Evolutionary conservation across 2,113 vertebrate genomes (phyloP).

Genomic region (Anthoscopus minutus): DNA sequence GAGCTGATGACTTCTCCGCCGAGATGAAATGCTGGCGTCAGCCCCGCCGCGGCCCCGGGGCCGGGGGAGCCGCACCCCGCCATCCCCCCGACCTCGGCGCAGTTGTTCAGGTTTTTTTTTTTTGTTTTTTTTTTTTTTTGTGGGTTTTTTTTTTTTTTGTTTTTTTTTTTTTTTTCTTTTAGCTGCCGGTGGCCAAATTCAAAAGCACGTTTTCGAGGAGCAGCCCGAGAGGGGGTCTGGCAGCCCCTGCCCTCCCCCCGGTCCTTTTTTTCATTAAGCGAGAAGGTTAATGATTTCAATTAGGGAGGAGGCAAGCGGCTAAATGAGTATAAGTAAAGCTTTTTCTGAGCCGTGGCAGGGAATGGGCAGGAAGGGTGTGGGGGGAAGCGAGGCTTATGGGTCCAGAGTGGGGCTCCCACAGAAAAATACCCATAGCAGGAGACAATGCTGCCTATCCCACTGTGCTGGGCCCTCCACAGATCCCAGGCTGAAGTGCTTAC

Average conservation of each 20-base stretch:
- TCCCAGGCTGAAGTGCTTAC: background rate
- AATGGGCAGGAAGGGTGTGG: background rate
- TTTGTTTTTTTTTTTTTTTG: background rate
- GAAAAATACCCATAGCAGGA: background rate
- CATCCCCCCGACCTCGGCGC: constrained; percentile 13
- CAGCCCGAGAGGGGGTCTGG: no score
- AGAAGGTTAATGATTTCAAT: constrained; percentile 68
- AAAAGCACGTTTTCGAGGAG: background rate
- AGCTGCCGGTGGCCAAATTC: constrained; percentile 37
- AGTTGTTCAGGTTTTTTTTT: background rate
- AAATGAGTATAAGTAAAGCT: constrained; percentile 60
- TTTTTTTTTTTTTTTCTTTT: background rate
- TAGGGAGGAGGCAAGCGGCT: constrained; percentile 49
- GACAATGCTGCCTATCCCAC: rapidly evolving
- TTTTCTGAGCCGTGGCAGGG: background rate
- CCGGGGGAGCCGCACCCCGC: constrained; percentile 47
- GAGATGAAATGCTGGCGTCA: constrained; percentile 80
- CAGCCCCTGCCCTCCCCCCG: background rate
- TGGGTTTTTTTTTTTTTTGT: no score
- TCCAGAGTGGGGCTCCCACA: background rate
- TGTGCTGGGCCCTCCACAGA: rapidly evolving
- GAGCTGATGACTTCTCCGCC: constrained; percentile 74
- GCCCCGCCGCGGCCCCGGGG: constrained; percentile 64
- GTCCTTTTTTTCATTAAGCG: constrained; percentile 57
- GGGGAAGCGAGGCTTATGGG: rapidly evolving